Evolutionary conservation across 2,113 vertebrate species (phyloP), one percentile per base, ranked within the genome.

Genomic region (Beaufortia kweichowensis): DNA sequence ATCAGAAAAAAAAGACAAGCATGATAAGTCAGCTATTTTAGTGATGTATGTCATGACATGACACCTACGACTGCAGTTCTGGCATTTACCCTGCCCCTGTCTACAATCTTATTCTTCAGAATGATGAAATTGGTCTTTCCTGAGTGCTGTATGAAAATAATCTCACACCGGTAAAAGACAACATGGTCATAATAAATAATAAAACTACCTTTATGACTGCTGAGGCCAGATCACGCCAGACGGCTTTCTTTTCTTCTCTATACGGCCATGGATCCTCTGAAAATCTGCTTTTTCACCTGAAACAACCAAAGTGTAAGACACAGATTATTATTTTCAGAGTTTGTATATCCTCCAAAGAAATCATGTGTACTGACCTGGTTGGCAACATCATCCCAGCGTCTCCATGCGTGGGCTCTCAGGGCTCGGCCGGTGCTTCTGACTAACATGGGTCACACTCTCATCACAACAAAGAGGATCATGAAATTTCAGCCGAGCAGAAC

Each of bases 231-330:
- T 15, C 11, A 10, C 19, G 60, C 19, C 8, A 31, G 26, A 12
- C 26, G n/a, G 24, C 17, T 67, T 10, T 67, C 9, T 6, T 66
- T 48, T 19, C n/a, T 68, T 68, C 26, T 33, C 5, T 12, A 21
- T 33, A 12, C 21, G 11, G n/a, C 46, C 4, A 48, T 15, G 46
- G n/a, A n/a, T 67, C 53, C n/a, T 50, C 24, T 46, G 26, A 50
- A 2, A 33, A 53, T 53, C 46, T 67, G 48, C 15, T 19, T 19
- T 69, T 9, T 53, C 26, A 53, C 66, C 48, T 53, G 48, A 6
- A 69, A 35, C 55, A 69, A 9, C n/a, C 28, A 69, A 69, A 69
- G 66, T 55, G n/a, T 19, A 33, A 55, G 28, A 55, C 46, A 69
- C 19, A 33, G 28, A 53, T 33, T 31, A 69, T 21, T 35, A 4